Conservation (phyloP, 1,140 invertebrate species). For the Apis mellifera region DNA sequence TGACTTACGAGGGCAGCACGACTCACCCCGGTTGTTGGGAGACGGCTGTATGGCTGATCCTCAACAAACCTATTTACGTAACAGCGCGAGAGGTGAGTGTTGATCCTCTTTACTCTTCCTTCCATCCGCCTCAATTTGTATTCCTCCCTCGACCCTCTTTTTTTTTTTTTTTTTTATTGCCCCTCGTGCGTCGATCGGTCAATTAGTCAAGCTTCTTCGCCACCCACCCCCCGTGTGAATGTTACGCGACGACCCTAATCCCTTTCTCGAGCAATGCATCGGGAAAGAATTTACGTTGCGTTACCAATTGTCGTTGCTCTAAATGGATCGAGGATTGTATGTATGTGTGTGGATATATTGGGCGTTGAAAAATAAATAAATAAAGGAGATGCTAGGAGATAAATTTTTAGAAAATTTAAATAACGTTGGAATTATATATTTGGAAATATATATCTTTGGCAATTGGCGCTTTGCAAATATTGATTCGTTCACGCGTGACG, state of each 20-base stretch:
- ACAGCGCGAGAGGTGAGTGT: constrained; percentile 91
- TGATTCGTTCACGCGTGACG: too few relatives aligned
- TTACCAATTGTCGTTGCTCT: too few relatives aligned
- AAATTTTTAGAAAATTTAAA: too few relatives aligned
- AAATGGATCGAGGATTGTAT: too few relatives aligned
- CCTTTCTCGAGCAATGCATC: too few relatives aligned
- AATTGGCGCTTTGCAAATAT: too few relatives aligned
- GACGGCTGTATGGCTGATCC: constrained; percentile 96
- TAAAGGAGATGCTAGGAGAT: too few relatives aligned
- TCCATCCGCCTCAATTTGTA: constrained; percentile 9
- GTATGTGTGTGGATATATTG: too few relatives aligned
- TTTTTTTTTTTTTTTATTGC: neutral
- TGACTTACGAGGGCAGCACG: constrained; percentile 99
- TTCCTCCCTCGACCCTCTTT: neutral
- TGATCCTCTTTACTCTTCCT: neutral
- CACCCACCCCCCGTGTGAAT: neutral
- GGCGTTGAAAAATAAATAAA: too few relatives aligned
- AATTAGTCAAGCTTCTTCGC: neutral
- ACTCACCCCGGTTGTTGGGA: constrained; percentile 97
- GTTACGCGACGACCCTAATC: neutral
- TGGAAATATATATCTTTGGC: too few relatives aligned
- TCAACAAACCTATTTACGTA: constrained; percentile 98
- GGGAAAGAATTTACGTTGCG: neutral
- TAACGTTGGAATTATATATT: too few relatives aligned
- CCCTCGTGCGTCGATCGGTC: neutral